Conservation (phyloP, 2,797 vertebrate genomes). For the Sebastes trivittatus region DNA sequence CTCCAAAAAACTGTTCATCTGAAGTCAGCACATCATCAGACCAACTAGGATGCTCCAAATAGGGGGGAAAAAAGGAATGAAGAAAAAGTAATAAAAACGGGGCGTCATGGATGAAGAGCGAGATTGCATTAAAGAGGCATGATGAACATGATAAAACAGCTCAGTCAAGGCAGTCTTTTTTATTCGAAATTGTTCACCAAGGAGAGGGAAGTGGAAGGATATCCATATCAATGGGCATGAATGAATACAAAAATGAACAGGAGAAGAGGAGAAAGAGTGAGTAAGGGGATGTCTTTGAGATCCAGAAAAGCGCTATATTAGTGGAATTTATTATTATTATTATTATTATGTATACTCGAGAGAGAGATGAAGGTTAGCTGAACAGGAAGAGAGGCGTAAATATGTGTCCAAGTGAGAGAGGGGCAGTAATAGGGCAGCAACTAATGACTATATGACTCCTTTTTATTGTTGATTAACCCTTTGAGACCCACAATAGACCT, state of each 20-base stretch:
- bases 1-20: conserved; percentile 54
- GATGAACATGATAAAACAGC: conserved; percentile 35
- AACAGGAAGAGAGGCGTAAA: conserved; percentile 6
- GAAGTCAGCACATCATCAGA: conserved; percentile 59
- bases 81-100: conserved; percentile 30
- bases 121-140: conserved; percentile 47
- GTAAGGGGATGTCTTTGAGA: background rate
- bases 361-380: background rate
- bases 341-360: background rate
- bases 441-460: too few species aligned
- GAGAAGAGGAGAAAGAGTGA: conserved; percentile 5
- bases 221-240: conserved; percentile 43
- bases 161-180: conserved; percentile 27
- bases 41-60: conserved; percentile 42
- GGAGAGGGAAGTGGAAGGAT: background rate
- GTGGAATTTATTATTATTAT: too few species aligned
- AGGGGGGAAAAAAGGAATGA: background rate
- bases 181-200: conserved; percentile 40
- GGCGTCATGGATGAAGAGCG: conserved; percentile 23
- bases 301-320: too few species aligned
- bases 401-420: background rate
- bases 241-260: conserved; percentile 8
- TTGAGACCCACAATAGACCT: too few species aligned
- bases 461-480: too few species aligned
- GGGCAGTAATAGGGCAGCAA: background rate